Conservation (phyloP, 2,888 invertebrate species). For the Tiphia femorata region DNA sequence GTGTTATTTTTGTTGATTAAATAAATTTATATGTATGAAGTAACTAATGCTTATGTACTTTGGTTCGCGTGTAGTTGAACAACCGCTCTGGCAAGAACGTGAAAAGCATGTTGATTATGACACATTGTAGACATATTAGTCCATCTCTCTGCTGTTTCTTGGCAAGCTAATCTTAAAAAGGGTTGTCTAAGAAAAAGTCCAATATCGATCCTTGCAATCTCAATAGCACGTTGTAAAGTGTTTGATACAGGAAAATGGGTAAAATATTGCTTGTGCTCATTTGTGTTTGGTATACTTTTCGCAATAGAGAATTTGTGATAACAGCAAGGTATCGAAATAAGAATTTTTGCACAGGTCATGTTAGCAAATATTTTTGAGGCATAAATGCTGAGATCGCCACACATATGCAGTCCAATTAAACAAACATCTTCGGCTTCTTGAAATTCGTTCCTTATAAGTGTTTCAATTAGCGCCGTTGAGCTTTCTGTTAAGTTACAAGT, state of each 20-base stretch:
- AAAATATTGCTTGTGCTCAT: slow-evolving; percentile 66
- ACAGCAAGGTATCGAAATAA: slow-evolving; percentile 83
- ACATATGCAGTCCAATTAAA: slow-evolving; percentile 81
- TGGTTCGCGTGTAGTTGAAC: slow-evolving; percentile 74
- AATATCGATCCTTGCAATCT: slow-evolving; percentile 56
- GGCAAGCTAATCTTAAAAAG: slow-evolving; percentile 81
- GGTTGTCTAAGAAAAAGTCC: slow-evolving; percentile 73
- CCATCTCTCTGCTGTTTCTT: slow-evolving; percentile 74
- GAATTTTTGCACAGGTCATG: slow-evolving; percentile 71
- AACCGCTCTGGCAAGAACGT: slow-evolving; percentile 71
- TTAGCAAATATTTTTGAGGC: slow-evolving; percentile 77
- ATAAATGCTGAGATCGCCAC: slow-evolving; percentile 81
- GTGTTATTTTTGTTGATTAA: background rate
- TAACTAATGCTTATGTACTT: slow-evolving; percentile 64
- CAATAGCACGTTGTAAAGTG: slow-evolving; percentile 67
- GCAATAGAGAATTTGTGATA: slow-evolving; percentile 78
- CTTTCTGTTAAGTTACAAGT: slow-evolving; percentile 72
- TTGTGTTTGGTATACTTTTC: slow-evolving; percentile 16
- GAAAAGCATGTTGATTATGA: slow-evolving; percentile 67
- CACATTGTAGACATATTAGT: slow-evolving; percentile 68
- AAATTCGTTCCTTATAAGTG: slow-evolving; percentile 67
- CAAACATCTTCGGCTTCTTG: slow-evolving; percentile 62
- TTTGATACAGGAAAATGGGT: slow-evolving; percentile 78
- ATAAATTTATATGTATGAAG: background rate
- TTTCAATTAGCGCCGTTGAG: slow-evolving; percentile 70